Percentiles rank a stretch among this genome's conserved stretches.
Evolutionary conservation across 2,113 vertebrate species (phyloP).

Genomic region (Prionailurus viverrinus): DNA sequence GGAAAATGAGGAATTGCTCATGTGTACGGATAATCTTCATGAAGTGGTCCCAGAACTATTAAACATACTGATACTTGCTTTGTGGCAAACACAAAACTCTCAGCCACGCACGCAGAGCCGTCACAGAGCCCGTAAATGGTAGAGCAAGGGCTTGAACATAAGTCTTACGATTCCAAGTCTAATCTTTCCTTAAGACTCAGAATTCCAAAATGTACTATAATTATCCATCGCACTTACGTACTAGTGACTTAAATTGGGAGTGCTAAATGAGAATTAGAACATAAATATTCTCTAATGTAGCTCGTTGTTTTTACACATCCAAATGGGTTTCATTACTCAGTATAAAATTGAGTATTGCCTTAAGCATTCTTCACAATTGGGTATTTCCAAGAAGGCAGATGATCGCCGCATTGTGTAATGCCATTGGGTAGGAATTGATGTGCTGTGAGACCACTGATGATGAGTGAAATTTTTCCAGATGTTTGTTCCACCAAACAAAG

Average conservation of each 20-base stretch:
- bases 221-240: neutral
- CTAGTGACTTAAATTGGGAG: neutral
- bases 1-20: neutral
- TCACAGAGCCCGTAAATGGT: neutral
- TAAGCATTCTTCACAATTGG: slow-evolving; percentile 8
- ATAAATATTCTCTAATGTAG: neutral
- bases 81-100: slow-evolving; percentile 18
- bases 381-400: slow-evolving; percentile 23
- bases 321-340: neutral
- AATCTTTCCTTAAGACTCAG: neutral
- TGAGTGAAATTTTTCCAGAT: slow-evolving; percentile 42
- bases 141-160: neutral
- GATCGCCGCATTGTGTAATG: neutral
- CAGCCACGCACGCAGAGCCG: neutral
- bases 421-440: slow-evolving; percentile 8
- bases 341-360: neutral
- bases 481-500: slow-evolving; percentile 39
- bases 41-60: neutral
- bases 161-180: slow-evolving; percentile 1
- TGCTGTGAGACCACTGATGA: neutral
- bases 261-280: neutral
- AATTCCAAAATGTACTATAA: neutral
- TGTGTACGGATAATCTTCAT: neutral
- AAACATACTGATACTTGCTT: neutral
- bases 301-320: slow-evolving; percentile 40